Base-by-base conservation (phyloP, 2,888 invertebrate species). In the Barypeithes pellucidus region DNA sequence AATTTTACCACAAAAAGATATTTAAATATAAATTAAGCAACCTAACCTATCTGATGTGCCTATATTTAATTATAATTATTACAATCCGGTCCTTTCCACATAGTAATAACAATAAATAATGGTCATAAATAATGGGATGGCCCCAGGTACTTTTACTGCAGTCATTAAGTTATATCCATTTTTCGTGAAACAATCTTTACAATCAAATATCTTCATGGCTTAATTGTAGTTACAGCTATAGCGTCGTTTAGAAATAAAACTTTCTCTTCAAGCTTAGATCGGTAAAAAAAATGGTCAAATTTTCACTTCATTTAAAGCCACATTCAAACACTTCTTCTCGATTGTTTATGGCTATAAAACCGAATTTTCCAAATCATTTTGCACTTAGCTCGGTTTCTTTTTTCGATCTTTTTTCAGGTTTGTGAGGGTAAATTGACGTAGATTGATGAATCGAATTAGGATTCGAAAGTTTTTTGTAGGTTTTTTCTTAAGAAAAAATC, bases 331-430 rank as follows among this genome's bases (percentile, higher is more conserved):
- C 18, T 20, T 8, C 29, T 47, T 18, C 20, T 20, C 47, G 16
- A 45, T 47, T 47, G 47, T 52, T 24, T 52, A 18, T n/a, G 52
- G 52, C 22, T 33, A 54, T 54, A 54, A 54, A 54, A 54, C 54
- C 54, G 33, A 54, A 54, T 33, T 54, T 54, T 54, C 54, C 54
- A 54, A 54, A 54, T 54, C 54, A 52, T 54, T 54, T 54, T 54
- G 54, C 33, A 54, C 33, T 33, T 33, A 54, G 29, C 29, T 54
- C 22, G 16, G 24, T 33, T 54, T 54, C 24, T 52, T 52, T 24
- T 52, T 24, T n/a, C n/a, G 39, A n/a, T 39, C 22, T 50, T 33
- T 54, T 54, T 33, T 29, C 16, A 16, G 16, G 54, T 33, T 33
- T 16, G 33, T 33, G 29, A 54, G 54, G 33, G 33, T 33, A 29